Base-by-base conservation (phyloP, 2,888 invertebrate genomes). In the Pachydiplax longipennis region DNA sequence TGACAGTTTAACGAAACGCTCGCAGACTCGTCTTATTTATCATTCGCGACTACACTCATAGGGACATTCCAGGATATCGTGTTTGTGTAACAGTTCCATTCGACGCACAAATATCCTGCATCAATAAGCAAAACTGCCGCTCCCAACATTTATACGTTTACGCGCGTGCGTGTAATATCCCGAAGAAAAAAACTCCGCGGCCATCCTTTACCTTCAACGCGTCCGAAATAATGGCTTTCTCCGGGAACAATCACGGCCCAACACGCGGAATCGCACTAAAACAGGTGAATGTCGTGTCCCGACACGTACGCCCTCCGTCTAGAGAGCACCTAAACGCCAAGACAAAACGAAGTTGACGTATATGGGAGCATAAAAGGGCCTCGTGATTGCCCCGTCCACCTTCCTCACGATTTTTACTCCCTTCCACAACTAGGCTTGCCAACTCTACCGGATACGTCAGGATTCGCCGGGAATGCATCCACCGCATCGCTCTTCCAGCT, bases 331-430 rank as follows among this genome's bases (percentile, higher is more conserved):
- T 25, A 73, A 73, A 73, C 73, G 73, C 73, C 25, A 31, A 31
- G 73, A 73, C 73, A 73, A 73, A 73, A 73, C 73, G 73, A 73
- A 73, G 73, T 73, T 73, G 73, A 73, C 73, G 73, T 73, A 73
- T 73, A 73, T 73, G 73, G 73, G 73, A 31, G 73, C 73, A 73
- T 73, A 73, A 73, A 73, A 73, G 73, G 31, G 25, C 8, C 25
- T 73, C 73, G 73, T 73, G 73, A 65, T 65, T 8, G 22, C 65
- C 65, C 25, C 25, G 31, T 31, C 25, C 25, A 73, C 10, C 61
- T 15, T 2, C 31, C 73, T 25, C 73, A 8, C 73, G 10, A 12
- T 31, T 12, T 73, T 31, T 25, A 18, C 73, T 18, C 73, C 73
- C 12, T 31, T 22, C 31, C 73, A 18, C 31, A 73, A 73, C 13